Percentiles rank a stretch among this genome's conserved stretches.
Conservation (phyloP, 2,113 vertebrate species). For the Mastomys natalensis region DNA sequence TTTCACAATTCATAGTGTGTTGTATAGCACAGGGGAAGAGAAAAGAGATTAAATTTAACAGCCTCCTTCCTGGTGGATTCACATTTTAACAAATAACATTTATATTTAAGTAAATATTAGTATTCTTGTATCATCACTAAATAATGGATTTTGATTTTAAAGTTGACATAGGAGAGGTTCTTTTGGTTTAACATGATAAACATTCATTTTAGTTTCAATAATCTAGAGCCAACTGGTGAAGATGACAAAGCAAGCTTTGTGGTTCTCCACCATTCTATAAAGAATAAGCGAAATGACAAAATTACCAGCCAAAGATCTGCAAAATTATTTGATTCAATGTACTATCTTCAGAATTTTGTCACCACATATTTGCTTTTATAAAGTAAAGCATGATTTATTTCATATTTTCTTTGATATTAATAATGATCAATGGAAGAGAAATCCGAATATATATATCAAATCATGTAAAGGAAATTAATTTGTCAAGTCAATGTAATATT, state of each 20-base stretch:
- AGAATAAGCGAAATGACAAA: slow-evolving; percentile 16
- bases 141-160: slow-evolving; percentile 37
- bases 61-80: not conserved
- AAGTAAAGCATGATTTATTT: not conserved
- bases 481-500: not conserved
- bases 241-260: not conserved
- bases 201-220: not conserved
- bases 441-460: not conserved
- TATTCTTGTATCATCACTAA: slow-evolving; percentile 29
- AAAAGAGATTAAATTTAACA: slow-evolving; percentile 16
- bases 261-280: not conserved
- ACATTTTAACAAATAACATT: slow-evolving; percentile 45
- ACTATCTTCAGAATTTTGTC: not conserved
- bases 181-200: not conserved
- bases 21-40: not conserved
- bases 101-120: slow-evolving; percentile 54
- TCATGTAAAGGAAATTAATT: not conserved
- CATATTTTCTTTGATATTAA: not conserved
- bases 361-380: not conserved
- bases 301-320: not conserved
- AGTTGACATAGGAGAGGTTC: not conserved
- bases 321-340: not conserved
- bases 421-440: not conserved
- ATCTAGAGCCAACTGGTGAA: not conserved
- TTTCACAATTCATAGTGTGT: slow-evolving; percentile 5